Evolutionary conservation across 1,140 invertebrate species (phyloP).

Genomic region (Reticulitermes speratus): DNA sequence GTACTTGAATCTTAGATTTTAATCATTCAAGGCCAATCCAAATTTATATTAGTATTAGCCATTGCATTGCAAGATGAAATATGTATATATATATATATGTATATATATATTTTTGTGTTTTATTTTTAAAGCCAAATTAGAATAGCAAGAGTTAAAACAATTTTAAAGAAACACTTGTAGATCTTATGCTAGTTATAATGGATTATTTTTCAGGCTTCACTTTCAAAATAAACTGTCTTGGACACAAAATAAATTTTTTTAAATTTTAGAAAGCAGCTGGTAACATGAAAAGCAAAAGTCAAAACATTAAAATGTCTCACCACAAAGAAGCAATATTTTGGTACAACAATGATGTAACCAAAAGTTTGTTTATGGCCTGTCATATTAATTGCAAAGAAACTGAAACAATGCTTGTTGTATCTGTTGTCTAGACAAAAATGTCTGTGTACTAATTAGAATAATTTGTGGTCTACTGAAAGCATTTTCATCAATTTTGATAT

Average conservation of each 20-base stretch:
- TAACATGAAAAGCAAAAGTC: constrained; percentile 16
- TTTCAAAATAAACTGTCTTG: background rate
- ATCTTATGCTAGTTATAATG: background rate
- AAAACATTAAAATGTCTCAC: constrained; percentile 2
- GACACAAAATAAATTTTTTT: background rate
- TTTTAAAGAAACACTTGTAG: background rate
- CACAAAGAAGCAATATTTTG: constrained; percentile 8
- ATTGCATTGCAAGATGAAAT: background rate
- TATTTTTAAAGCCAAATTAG: background rate
- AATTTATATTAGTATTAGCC: constrained; percentile 14
- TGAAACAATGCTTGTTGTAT: too few species aligned
- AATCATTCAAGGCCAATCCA: background rate
- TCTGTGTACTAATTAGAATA: background rate
- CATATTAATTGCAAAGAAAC: too few species aligned
- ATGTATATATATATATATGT: background rate
- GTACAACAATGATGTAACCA: background rate
- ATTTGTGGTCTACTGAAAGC: background rate
- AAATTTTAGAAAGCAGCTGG: background rate
- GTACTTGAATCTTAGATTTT: background rate
- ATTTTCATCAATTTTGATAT: background rate
- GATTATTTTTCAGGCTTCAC: background rate
- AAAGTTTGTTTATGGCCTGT: too few species aligned
- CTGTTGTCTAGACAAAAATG: too few species aligned
- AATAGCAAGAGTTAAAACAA: background rate
- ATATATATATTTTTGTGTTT: background rate